Conservation (phyloP, 2,888 invertebrate genomes). For the Andrena haemorrhoa region DNA sequence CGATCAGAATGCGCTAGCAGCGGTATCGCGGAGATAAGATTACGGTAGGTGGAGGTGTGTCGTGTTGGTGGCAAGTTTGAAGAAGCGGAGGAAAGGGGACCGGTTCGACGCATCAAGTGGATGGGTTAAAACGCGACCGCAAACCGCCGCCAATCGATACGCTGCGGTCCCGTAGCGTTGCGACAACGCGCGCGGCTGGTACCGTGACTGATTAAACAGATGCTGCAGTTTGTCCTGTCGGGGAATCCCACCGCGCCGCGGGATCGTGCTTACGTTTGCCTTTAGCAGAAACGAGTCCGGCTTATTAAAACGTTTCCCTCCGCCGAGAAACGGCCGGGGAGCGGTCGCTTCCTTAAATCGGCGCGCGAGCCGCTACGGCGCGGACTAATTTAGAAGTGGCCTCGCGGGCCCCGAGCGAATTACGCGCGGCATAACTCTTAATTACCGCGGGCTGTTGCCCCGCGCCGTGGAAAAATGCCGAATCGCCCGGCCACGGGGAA, state of each 20-base stretch:
- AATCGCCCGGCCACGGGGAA: constrained; percentile 13
- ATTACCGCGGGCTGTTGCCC: constrained; percentile 24
- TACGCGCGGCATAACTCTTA: constrained; percentile 49
- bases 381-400: constrained; percentile 21
- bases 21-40: neutral
- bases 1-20: constrained; percentile 14
- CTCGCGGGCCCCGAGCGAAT: constrained; percentile 12
- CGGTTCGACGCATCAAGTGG: constrained; percentile 46
- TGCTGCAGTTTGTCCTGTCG: constrained; percentile 23
- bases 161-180: neutral
- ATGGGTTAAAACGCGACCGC: constrained; percentile 46
- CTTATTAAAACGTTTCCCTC: constrained; percentile 38
- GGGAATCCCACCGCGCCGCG: constrained; percentile 12
- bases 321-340: constrained; percentile 6
- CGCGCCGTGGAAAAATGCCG: neutral
- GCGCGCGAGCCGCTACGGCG: neutral
- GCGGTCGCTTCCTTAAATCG: constrained; percentile 8
- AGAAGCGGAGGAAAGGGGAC: constrained; percentile 1
- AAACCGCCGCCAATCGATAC: constrained; percentile 53
- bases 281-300: constrained; percentile 23
- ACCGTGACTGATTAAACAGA: constrained; percentile 33
- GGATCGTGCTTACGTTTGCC: constrained; percentile 4
- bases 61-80: too few species aligned
- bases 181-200: constrained; percentile 17
- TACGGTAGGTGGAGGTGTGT: neutral